These are phyloP conservation scores for Spheniscus humboldti DNA, from an alignment of 2,797 vertebrate genomes.

Conservation along the genomic window DNA sequence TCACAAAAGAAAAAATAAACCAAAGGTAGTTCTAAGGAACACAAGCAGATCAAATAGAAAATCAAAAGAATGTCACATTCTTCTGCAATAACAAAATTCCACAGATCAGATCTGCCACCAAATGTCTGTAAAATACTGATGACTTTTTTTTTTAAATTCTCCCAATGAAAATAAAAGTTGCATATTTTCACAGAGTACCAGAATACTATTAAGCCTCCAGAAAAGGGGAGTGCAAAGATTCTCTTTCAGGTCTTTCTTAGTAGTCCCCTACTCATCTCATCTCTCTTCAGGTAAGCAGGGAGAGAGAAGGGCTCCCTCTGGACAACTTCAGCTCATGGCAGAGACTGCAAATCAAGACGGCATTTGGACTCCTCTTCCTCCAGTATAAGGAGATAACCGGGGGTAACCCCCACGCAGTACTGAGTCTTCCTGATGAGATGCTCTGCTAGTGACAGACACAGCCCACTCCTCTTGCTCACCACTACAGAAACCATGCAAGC, in stretches of 20 bases:
- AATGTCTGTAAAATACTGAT: background rate
- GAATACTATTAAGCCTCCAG: background rate
- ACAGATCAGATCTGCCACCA: background rate
- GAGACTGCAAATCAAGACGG: background rate
- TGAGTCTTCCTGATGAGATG: background rate
- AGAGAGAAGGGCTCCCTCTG: background rate
- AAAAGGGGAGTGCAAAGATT: background rate
- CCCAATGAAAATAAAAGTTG: background rate
- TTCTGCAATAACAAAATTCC: background rate
- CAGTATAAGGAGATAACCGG: background rate
- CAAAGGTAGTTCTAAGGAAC: background rate
- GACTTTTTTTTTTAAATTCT: background rate
- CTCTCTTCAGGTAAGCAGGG: background rate
- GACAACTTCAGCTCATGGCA: background rate
- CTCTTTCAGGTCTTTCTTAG: background rate
- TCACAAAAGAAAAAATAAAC: background rate
- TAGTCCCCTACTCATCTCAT: background rate
- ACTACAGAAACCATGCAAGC: background rate
- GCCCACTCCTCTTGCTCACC: background rate
- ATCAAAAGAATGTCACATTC: background rate
- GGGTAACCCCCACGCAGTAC: rapidly evolving
- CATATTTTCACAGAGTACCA: rapidly evolving
- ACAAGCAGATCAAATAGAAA: background rate
- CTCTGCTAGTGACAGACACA: background rate
- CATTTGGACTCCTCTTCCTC: background rate